Evolutionary conservation across 2,113 vertebrate genomes (phyloP), one percentile per base, ranked within the genome.

Genomic region (Zonotrichia leucophrys): DNA sequence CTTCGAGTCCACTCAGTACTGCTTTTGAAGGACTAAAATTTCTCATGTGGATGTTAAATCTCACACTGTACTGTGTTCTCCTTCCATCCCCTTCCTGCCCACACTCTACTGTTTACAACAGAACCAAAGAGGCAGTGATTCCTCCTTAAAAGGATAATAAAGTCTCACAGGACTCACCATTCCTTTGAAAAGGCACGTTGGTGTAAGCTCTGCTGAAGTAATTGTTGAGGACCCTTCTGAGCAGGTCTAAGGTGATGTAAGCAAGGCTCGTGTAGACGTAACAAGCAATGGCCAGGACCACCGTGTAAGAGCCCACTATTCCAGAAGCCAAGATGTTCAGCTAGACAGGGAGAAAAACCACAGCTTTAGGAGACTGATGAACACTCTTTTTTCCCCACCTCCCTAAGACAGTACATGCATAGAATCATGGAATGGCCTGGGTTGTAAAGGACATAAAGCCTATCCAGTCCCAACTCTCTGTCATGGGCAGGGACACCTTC

Each of bases 191-290:
- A 46, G 99, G 99, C 67, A 98, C 98, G 10, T 97, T 98, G 21
- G 98, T 98, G 95, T 99, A 98, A 60, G 96, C 96, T 28, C 95
- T 83, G 66, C 31, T 98, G 98, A 98, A 99, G 94, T 98, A 94
- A 39, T 92, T 39, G 90, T 98, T 98, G 79, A 99, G 98, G 27
- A 99, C 88, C 74, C 99, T 99, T 81, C 98, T 99, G 92, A 99
- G 98, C 55, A 99, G 64, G 62, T 99, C 98, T 75, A 99, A 96
- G 2, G 98, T 98, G 96, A 99, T 98, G 95, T 98, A 99, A 83
- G 99, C 98, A 35, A 99, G 98, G 93, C 99, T 99, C 64, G 99
- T 99, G 96, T 98, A 98, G n/a, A 98, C n/a, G 25, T 98, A 99
- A 79, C 98, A 98, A 84, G 98, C 98, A 67, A 98, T 55, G 2